Conservation (phyloP, 1,140 invertebrate species). For the Holcopasites calliopsidis region DNA sequence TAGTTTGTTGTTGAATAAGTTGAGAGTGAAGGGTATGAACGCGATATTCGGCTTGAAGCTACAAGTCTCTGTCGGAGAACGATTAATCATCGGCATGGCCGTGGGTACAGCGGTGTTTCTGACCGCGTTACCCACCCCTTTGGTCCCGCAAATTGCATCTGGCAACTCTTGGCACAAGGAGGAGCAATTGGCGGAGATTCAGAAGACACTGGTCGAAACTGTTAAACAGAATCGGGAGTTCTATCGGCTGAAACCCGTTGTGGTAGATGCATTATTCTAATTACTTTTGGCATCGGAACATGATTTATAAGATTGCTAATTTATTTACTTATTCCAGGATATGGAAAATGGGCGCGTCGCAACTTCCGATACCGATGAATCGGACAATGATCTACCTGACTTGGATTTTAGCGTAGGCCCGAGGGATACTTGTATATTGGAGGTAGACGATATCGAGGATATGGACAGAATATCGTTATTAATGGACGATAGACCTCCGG, state of each 20-base stretch:
- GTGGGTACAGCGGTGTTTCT: conserved; percentile 92
- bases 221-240: conserved; percentile 85
- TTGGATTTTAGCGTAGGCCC: conserved; percentile 88
- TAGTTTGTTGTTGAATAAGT: conserved; percentile 93
- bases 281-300: no score
- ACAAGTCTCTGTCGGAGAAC: conserved; percentile 93
- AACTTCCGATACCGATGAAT: conserved; percentile 84
- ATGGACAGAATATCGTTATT: conserved; percentile 89
- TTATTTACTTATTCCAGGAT: conserved; percentile 64
- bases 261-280: conserved; percentile 59
- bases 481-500: conserved; percentile 88
- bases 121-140: conserved; percentile 86
- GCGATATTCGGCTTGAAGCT: conserved; percentile 91
- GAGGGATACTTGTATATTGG: conserved; percentile 91
- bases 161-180: conserved; percentile 84
- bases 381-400: conserved; percentile 87
- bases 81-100: conserved; percentile 91
- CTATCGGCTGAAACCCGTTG: conserved; percentile 82
- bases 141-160: conserved; percentile 84
- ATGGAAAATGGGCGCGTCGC: conserved; percentile 72
- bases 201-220: conserved; percentile 84
- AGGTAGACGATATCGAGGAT: conserved; percentile 94
- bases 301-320: not conserved
- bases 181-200: conserved; percentile 83
- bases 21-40: conserved; percentile 96